Percentiles rank a stretch among this genome's conserved stretches.
Conservation (phyloP, 2,888 invertebrate genomes). For the Aleiodes testaceus region DNA sequence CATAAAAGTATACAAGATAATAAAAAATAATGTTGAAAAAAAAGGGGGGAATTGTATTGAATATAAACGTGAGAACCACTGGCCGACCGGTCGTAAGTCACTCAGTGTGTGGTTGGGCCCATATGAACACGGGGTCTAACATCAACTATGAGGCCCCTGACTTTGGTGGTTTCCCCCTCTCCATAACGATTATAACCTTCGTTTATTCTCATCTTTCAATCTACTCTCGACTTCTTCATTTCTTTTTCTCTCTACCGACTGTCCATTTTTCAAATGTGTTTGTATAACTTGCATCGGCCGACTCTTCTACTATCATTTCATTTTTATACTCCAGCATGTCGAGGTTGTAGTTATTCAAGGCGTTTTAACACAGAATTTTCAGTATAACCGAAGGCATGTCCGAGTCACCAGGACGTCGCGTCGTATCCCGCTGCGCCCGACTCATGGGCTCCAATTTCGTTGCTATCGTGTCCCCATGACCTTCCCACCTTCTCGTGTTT, state of each 20-base stretch:
- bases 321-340: constrained; percentile 16
- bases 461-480: constrained; percentile 11
- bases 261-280: constrained; percentile 35
- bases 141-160: constrained; percentile 46
- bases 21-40: constrained; percentile 1
- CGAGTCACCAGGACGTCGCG: constrained; percentile 57
- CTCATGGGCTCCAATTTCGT: constrained; percentile 44
- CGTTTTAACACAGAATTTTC: neutral
- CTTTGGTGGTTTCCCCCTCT: constrained; percentile 42
- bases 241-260: neutral
- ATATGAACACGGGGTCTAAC: constrained; percentile 60
- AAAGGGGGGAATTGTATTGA: constrained; percentile 29
- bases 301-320: neutral
- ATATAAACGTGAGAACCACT: constrained; percentile 63
- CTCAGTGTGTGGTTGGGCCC: constrained; percentile 67
- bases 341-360: neutral
- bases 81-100: constrained; percentile 68
- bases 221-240: constrained; percentile 17
- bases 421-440: constrained; percentile 58
- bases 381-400: constrained; percentile 23
- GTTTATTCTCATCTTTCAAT: constrained; percentile 35
- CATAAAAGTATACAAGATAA: too few relatives aligned
- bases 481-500: constrained; percentile 4
- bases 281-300: constrained; percentile 17
- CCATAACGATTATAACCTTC: constrained; percentile 35